Base-by-base conservation (phyloP, 2,888 invertebrate species). In the Atrina japonica region DNA sequence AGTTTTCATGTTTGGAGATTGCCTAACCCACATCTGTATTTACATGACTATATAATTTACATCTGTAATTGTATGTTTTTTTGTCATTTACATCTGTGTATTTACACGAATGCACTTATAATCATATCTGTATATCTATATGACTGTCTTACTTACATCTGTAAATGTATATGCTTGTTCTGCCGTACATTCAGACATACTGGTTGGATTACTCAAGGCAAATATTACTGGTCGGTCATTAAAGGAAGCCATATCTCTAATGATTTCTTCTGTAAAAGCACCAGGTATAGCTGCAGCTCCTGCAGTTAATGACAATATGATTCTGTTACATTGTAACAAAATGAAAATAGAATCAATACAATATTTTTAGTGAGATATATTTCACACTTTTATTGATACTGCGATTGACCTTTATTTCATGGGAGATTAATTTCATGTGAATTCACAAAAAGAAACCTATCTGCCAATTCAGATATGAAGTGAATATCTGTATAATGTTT, bases 141-240 rank as follows among this genome's bases (percentile, higher is more conserved):
- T n/a, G n/a, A n/a, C n/a, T n/a, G n/a, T n/a, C n/a, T n/a, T n/a
- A n/a, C 80, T 68, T 87, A 96, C 97, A 76, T 96, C 94, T 0
- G 98, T 97, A 86, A 94, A 91, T 47, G 91, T 93, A 91, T 98
- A 99, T 3, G 98, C 99, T 85, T 97, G 94, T 90, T 97, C 96
- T n/a, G 99, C 99, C n/a, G 99, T 99, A 90, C 99, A 99, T 92
- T 99, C 99, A 0, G 99, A 97, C 92, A 98, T 98, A 91, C 94
- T 94, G 65, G 99, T 99, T 65, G 99, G 99, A 93, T 99, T 99
- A 89, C 98, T 98, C 55, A 99, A 93, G 14, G 99, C 99, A 91
- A 99, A 99, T 83, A 99, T 96, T 75, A 99, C 94, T 1, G 99
- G 99, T 64, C 93, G 93, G 25, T 94, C 93, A 91, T 97, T 97